Base-by-base conservation (phyloP, 1,140 invertebrate species). In the Cotesia glomerata region DNA sequence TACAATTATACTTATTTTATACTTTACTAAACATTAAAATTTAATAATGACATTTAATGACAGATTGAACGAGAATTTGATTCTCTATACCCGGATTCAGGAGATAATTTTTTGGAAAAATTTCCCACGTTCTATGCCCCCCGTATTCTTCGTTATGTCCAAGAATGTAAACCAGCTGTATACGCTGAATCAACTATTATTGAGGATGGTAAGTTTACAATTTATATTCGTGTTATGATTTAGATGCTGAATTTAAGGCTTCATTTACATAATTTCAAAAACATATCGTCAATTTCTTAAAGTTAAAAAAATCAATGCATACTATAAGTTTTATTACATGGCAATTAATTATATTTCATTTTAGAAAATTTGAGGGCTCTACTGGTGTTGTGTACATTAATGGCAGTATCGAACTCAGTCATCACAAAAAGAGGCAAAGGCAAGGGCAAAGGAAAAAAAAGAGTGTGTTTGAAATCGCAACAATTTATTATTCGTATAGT, bases 331-430 rank as follows among this genome's bases (percentile, higher is more conserved):
- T 16, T 32, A 49, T 4, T 49, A 5, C 11, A 7, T n/a, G n/a
- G 5, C 11, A 14, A 49, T 66, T 66, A 51, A 14, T 26, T 52
- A 11, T 18, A n/a, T n/a, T n/a, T n/a, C n/a, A n/a, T 13, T 66
- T 1, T 8, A 16, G n/a, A 36, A 35, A 4, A 54, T 32, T 32
- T 69, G 52, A 8, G 52, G 14, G 66, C 66, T 11, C 14, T 69
- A 14, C 9, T 69, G 3, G 3, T 69, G 11, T 32, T 69, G 11
- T 26, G n/a, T 34, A 32, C n/a, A 35, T 35, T 69, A 35, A 5
- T 69, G 7, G 51, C 66, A 35, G 18, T 69, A 35, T 35, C 51
- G 2, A 69, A 69, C 34, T 51, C 66, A 5, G 51, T 52, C 4
- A 52, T 52, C 13, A 36, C 52, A 9, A 69, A 18, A 69, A 56